phyloP scores from a whole-genome alignment of 2,888 invertebrate genomes.

The Rhagonycha fulva region DNA sequence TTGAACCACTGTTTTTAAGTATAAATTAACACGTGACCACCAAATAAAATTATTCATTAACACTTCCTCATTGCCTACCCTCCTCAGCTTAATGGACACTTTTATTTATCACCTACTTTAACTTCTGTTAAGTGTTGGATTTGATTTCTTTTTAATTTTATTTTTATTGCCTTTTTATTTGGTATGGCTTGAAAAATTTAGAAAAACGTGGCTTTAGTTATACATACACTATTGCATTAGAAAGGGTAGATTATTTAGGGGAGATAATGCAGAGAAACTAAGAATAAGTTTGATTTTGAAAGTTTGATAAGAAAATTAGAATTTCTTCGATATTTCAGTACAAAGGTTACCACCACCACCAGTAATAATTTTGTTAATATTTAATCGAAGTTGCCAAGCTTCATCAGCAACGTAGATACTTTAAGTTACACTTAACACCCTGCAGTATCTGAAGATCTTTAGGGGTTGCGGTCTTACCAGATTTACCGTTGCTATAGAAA shows the following conservation, averaged over 20 bases:
- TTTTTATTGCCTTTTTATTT: not conserved
- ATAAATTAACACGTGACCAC: not conserved
- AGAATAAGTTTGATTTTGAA: not conserved
- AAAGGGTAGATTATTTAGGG: conserved; percentile 1
- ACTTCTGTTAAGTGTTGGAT: not conserved
- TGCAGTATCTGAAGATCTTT: conserved; percentile 28
- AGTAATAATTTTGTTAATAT: not conserved
- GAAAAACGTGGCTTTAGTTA: not conserved
- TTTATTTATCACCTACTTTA: not conserved
- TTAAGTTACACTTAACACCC: conserved; percentile 14
- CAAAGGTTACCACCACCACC: not conserved
- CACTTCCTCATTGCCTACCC: not conserved
- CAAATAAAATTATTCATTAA: not conserved
- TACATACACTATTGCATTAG: not conserved
- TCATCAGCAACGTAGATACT: conserved; percentile 14
- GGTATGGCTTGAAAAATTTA: not conserved
- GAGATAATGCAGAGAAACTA: not conserved
- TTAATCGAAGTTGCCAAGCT: not conserved
- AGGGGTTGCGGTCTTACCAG: conserved; percentile 25
- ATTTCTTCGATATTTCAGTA: not conserved
- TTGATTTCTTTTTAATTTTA: not conserved
- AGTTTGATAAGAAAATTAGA: not conserved
- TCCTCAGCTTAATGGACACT: not conserved
- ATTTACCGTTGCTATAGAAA: conserved; percentile 16
- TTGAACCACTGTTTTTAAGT: not conserved